These are phyloP conservation scores for Acanthurus lineatus DNA, from an alignment of 2,797 vertebrate species.

Conservation along the genomic window DNA sequence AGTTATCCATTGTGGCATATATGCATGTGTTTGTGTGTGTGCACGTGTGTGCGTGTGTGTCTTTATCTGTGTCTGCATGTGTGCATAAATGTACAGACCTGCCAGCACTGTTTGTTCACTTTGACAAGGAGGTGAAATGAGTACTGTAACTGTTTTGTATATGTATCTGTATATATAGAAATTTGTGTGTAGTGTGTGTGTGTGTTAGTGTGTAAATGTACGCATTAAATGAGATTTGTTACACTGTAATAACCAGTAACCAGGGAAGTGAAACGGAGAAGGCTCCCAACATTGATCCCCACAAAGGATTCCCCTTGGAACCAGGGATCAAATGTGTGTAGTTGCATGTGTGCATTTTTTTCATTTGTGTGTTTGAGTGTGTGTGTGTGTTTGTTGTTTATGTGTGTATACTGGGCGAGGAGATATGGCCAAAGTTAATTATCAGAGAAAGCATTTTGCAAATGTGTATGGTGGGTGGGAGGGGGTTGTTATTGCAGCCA, in stretches of 20 bases:
- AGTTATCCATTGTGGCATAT: neutral
- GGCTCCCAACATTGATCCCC: constrained; percentile 46
- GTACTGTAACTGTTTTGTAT: neutral
- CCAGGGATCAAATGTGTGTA: constrained; percentile 29
- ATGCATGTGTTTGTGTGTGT: constrained; percentile 2
- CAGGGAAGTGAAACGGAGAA: constrained; percentile 44
- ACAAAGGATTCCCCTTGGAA: constrained; percentile 45
- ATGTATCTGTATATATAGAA: neutral
- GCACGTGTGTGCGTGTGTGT: neutral
- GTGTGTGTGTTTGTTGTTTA: constrained; percentile 11
- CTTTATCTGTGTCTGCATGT: constrained; percentile 1
- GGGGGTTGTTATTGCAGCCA: constrained; percentile 45
- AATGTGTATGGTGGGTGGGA: constrained; percentile 20
- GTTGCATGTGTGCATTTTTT: no score
- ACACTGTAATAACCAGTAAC: constrained; percentile 47
- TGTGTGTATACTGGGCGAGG: constrained; percentile 3
- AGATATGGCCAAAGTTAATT: constrained; percentile 53
- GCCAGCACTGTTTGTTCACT: neutral
- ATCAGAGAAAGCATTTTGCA: constrained; percentile 52
- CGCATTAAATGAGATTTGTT: constrained; percentile 45
- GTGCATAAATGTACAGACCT: neutral
- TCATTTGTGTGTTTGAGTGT: constrained; percentile 12
- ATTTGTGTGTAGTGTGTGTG: neutral
- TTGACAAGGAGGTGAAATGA: constrained; percentile 4
- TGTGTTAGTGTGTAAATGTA: constrained; percentile 8